phyloP scores from a whole-genome alignment of 2,113 vertebrate species.

The Sakesphorus luctuosus region DNA sequence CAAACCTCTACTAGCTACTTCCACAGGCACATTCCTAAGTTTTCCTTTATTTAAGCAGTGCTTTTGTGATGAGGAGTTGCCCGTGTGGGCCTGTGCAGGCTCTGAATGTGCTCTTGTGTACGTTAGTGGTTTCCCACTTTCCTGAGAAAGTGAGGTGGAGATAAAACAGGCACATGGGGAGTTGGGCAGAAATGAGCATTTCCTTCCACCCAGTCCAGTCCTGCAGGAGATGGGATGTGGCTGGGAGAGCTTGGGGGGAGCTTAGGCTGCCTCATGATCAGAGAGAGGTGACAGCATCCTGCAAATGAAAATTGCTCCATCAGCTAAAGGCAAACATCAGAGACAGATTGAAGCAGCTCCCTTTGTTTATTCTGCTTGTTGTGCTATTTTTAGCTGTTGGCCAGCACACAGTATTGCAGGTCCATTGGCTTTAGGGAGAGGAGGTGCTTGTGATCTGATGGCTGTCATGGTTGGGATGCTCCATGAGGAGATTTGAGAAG shows the following conservation, averaged over 20 bases:
- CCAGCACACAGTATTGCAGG: not conserved
- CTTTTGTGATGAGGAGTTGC: not conserved
- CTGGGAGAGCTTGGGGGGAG: not conserved
- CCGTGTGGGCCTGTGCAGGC: fast-evolving
- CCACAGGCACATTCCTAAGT: not conserved
- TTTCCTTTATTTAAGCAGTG: not conserved
- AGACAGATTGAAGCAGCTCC: not conserved
- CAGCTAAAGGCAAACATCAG: not conserved
- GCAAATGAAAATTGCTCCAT: not conserved
- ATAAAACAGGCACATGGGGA: not conserved
- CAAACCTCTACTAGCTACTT: not conserved
- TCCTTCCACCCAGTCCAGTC: not conserved
- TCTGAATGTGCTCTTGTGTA: not conserved
- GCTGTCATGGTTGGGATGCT: not conserved
- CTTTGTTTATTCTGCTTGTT: not conserved
- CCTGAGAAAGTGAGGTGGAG: not conserved
- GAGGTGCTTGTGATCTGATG: not conserved
- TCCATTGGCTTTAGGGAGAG: not conserved
- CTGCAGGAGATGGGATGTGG: not conserved
- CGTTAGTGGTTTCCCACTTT: fast-evolving
- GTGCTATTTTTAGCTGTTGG: not conserved
- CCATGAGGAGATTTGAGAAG: fast-evolving
- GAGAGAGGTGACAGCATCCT: not conserved
- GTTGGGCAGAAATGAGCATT: not conserved
- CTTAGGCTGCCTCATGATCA: fast-evolving